Conservation (phyloP, 2,797 vertebrate genomes). For the Phoxinus dragarum region DNA sequence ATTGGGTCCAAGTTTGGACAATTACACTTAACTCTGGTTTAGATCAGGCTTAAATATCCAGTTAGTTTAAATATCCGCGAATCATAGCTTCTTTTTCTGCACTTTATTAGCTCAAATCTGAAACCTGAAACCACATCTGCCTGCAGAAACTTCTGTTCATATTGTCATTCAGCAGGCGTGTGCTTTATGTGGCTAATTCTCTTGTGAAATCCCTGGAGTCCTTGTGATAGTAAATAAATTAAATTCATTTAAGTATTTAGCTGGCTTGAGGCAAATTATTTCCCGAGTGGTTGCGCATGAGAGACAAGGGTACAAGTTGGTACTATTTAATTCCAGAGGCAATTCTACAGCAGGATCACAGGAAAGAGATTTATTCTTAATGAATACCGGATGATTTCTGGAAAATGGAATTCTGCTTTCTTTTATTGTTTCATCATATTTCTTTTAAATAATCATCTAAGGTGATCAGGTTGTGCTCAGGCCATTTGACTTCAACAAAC, state of each 20-base stretch:
- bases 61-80: background rate
- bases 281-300: background rate
- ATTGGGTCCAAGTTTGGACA: background rate
- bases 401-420: background rate
- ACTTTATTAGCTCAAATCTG: background rate
- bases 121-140: background rate
- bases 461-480: background rate
- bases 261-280: constrained; percentile 1
- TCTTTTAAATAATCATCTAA: background rate
- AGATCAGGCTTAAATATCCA: background rate
- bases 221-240: constrained; percentile 16
- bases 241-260: constrained; percentile 13
- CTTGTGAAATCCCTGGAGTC: background rate
- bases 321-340: background rate
- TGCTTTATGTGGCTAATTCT: constrained; percentile 16
- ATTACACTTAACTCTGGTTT: background rate
- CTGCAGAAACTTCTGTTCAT: background rate
- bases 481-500: background rate
- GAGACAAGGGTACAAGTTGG: background rate
- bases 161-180: background rate
- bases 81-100: background rate
- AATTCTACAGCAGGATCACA: background rate
- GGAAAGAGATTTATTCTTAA: background rate
- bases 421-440: background rate
- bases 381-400: background rate